These are phyloP conservation scores for Urosaurus nigricauda DNA, from an alignment of 2,797 vertebrate species.

Conservation along the genomic window DNA sequence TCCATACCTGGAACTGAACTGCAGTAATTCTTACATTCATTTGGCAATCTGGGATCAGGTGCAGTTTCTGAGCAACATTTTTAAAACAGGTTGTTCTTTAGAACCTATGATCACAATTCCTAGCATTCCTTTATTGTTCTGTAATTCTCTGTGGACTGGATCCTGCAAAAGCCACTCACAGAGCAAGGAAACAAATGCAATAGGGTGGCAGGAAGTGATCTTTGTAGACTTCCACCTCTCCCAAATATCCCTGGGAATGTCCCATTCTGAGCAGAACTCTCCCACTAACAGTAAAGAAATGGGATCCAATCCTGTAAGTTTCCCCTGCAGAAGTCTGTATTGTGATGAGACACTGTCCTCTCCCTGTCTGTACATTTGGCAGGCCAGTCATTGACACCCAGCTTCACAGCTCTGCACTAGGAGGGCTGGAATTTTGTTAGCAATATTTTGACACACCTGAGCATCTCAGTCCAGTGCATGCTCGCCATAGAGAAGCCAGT, in stretches of 20 bases:
- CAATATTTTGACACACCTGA: background rate
- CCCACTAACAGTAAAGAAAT: no score
- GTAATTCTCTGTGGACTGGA: background rate
- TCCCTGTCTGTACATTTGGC: background rate
- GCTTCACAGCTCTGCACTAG: background rate
- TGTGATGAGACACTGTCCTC: constrained; percentile 4
- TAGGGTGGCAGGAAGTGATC: background rate
- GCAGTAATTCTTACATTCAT: background rate
- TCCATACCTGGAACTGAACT: no score
- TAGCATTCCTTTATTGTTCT: background rate
- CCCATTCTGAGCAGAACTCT: background rate
- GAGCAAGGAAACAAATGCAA: background rate
- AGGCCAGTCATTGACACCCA: background rate
- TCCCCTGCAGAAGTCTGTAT: background rate
- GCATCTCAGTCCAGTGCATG: background rate
- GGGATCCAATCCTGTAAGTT: background rate
- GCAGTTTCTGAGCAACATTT: background rate
- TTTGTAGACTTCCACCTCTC: background rate
- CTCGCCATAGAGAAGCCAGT: background rate
- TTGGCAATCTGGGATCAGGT: background rate
- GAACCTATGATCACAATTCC: background rate
- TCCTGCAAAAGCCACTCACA: background rate
- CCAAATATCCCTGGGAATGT: background rate
- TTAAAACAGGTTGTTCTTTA: background rate
- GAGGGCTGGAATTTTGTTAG: background rate